Base-by-base conservation (phyloP, 2,888 invertebrate genomes). In the Melieria crassipennis region DNA sequence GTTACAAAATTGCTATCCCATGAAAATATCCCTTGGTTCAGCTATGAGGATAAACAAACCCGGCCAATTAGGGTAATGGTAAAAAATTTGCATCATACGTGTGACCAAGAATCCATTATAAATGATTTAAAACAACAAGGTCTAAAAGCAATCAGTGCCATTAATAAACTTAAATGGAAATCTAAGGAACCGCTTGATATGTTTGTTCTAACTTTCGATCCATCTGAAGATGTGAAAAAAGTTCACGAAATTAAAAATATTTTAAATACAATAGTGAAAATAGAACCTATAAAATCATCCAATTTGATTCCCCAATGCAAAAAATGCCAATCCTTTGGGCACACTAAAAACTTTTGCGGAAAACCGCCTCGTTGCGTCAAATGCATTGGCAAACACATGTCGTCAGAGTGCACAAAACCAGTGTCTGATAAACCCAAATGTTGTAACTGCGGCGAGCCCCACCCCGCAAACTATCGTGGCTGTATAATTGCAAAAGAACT, bases 61-160 rank as follows among this genome's bases (percentile, higher is more conserved):
- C 55, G 61, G 13, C 61, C 60, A 5, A 68, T 68, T 10, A 68
- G 62, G 62, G 68, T 68, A n/a, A 61, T 68, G 42, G 50, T 61
- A 5, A 68, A 68, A 60, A 68, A 68, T 66, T 58, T 66, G 43
- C 66, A 56, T 46, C 57, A 55, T 52, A 30, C 52, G 7, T 30
- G 55, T 30, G 7, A 16, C n/a, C 11, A 42, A 7, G 56, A 55
- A 66, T 56, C 56, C 4, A 66, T 66, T 46, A 45, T 45, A 7
- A 46, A 7, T 16, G 57, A 66, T 46, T 45, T 66, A 56, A 55
- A 56, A 7, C 16, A 6, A 0, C 57, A 66, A 56, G 66, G 57
- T 9, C 43, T 66, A 46, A 66, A 57, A 56, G 46, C 4, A 61
- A 61, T 61, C 4, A 61, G 61, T 42, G 61, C 45, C 1, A 61